phyloP scores from a whole-genome alignment of 2,888 invertebrate species.

The Trachelus stipa region DNA sequence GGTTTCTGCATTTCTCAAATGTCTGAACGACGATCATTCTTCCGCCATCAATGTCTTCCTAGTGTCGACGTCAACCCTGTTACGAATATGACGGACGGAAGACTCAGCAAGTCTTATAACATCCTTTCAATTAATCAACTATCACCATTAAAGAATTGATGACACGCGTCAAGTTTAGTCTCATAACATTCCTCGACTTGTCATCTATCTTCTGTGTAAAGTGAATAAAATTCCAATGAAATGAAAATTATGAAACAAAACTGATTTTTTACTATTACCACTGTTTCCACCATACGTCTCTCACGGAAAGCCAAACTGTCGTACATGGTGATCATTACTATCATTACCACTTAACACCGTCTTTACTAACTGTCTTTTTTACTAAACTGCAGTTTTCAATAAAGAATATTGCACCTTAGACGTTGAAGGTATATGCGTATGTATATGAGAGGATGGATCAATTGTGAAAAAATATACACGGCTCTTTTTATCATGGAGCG shows the following conservation, averaged over 20 bases:
- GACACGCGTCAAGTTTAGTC: background rate
- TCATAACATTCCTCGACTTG: background rate
- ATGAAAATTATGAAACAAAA: background rate
- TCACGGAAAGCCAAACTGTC: background rate
- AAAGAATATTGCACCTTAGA: background rate
- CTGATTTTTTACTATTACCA: background rate
- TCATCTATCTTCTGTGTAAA: background rate
- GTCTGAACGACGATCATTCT: background rate
- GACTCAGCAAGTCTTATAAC: slow-evolving; percentile 15
- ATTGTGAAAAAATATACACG: background rate
- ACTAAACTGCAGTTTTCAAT: background rate
- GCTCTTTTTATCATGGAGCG: background rate
- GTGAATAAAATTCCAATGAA: background rate
- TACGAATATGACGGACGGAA: slow-evolving; percentile 41
- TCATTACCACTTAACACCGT: background rate
- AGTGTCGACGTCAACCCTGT: slow-evolving; percentile 21
- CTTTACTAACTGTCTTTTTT: background rate
- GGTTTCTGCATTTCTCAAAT: background rate
- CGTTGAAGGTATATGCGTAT: background rate
- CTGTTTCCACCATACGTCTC: background rate
- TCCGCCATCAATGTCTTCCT: background rate
- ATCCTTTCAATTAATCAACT: background rate
- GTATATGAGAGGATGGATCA: background rate
- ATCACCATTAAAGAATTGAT: background rate
- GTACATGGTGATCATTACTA: background rate